Percentiles rank a stretch among this genome's conserved stretches.
Evolutionary conservation across 2,888 invertebrate genomes (phyloP).

Genomic region (Erpobdella octoculata): DNA sequence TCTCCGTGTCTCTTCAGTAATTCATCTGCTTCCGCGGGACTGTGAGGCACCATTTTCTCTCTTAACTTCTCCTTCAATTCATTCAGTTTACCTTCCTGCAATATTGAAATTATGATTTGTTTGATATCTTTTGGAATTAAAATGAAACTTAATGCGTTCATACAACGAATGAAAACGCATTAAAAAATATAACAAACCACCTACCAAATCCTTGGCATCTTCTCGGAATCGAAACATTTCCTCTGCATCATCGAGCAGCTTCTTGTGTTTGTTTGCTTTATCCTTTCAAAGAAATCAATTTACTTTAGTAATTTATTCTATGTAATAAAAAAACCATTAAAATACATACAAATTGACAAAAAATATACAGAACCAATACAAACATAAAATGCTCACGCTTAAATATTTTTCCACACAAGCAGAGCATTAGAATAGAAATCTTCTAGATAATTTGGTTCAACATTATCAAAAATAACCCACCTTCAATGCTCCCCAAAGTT

Average conservation of each 20-base stretch:
- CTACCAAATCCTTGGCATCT: conserved; percentile 65
- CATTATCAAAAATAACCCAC: conserved; percentile 38
- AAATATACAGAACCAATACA: too few species aligned
- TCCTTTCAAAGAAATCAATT: conserved; percentile 54
- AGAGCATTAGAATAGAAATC: too few species aligned
- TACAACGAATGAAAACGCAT: too few species aligned
- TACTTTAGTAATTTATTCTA: background rate
- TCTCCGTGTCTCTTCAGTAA: conserved; percentile 83
- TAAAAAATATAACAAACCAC: too few species aligned
- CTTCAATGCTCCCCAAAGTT: conserved; percentile 76
- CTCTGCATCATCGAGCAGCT: conserved; percentile 81
- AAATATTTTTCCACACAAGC: too few species aligned
- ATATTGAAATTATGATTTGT: too few species aligned
- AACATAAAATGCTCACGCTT: too few species aligned
- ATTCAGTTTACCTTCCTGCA: conserved; percentile 33
- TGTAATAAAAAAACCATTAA: background rate
- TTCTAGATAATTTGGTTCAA: background rate
- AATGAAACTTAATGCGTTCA: too few species aligned
- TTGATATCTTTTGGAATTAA: too few species aligned
- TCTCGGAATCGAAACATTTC: conserved; percentile 87
- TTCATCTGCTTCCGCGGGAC: conserved; percentile 80
- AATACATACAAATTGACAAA: too few species aligned
- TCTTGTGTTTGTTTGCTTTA: conserved; percentile 74
- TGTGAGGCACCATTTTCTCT: conserved; percentile 48
- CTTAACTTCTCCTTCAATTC: conserved; percentile 43